Evolutionary conservation across 1,140 invertebrate genomes (phyloP), one percentile per base, ranked within the genome.

Genomic region (Anoplolepis gracilipes): DNA sequence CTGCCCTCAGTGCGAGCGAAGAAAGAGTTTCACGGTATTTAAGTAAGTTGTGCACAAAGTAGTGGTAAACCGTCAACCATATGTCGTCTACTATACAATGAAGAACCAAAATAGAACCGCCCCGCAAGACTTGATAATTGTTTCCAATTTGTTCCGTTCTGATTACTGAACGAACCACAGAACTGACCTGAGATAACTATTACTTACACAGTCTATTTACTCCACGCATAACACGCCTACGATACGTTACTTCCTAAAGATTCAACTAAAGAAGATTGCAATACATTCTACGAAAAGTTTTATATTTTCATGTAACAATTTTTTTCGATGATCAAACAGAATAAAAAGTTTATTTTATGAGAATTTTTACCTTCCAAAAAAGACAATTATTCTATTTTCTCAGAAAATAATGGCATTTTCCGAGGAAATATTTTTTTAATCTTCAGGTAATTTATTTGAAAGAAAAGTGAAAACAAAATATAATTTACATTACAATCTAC

Each of bases 131-230:
- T 87, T 84, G 77, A 88, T 90, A 89, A 85, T 79, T 28, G 70
- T 25, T 90, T 86, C 87, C 84, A 90, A 92, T 93, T 93, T 89
- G 84, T 92, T 88, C 86, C 87, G 89, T 88, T 85, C 85, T 84
- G 91, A 91, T 91, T 91, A 84, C 87, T 85, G 22, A 77, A 87
- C 73, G 84, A n/a, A 91, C 85, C 84, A 78, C 77, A 85, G 77
- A 87, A 91, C 90, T 92, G 91, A 93, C 91, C 92, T 91, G 75
- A 42, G 89, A 78, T 82, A 92, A 91, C 87, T 81, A 87, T 85
- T 28, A 25, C 49, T 49, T 61, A 11, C 33, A 59, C 16, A 70
- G 55, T 73, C 42, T 69, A 72, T 55, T 82, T 36, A 11, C 7
- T 30, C 13, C n/a, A 33, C 65, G 22, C 39, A 42, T 82, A 59